These are phyloP conservation scores for Sceliomorpha sp. DNA, from an alignment of 2,888 invertebrate species.

Conservation along the genomic window DNA sequence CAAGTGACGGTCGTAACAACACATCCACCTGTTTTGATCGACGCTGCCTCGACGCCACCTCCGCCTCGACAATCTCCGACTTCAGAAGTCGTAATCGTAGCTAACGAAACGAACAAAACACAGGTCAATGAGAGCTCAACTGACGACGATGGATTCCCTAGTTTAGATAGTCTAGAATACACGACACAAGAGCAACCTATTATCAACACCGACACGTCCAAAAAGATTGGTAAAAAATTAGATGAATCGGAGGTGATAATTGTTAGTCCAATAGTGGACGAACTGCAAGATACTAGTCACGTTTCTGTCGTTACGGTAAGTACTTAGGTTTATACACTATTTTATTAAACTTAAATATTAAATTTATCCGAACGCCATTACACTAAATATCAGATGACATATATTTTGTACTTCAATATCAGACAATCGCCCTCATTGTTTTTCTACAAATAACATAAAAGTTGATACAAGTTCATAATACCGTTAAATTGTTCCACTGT, in stretches of 20 bases:
- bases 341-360: too few relatives aligned
- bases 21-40: conserved; percentile 89
- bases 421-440: too few relatives aligned
- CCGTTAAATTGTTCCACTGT: too few relatives aligned
- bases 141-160: conserved; percentile 87
- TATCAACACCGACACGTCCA: conserved; percentile 76
- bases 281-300: conserved; percentile 88
- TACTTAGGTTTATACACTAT: background rate
- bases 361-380: too few relatives aligned
- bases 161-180: conserved; percentile 88
- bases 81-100: conserved; percentile 90
- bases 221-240: conserved; percentile 84
- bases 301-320: conserved; percentile 91
- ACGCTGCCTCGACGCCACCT: conserved; percentile 86
- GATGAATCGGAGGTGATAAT: conserved; percentile 94
- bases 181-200: conserved; percentile 75
- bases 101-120: conserved; percentile 88
- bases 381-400: too few relatives aligned
- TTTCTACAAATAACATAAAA: too few relatives aligned
- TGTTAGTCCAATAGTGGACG: conserved; percentile 85
- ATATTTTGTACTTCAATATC: too few relatives aligned
- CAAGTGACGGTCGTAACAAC: conserved; percentile 92
- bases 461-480: too few relatives aligned
- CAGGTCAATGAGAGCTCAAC: conserved; percentile 85
- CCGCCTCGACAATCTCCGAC: conserved; percentile 85